phyloP scores from a whole-genome alignment of 2,888 invertebrate genomes.

The Glaucopsyche alexis region DNA sequence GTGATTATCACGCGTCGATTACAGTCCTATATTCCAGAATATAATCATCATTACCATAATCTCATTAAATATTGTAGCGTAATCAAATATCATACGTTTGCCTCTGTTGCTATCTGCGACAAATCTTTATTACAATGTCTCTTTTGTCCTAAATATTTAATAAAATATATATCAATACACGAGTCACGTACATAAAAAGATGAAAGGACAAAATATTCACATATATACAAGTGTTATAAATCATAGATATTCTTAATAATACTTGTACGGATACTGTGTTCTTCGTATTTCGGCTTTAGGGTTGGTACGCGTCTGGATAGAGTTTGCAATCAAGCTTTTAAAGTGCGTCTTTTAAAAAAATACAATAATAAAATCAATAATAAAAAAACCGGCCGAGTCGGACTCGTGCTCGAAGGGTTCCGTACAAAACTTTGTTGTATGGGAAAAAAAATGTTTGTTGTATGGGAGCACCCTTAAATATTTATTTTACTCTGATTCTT shows the following conservation, averaged over 20 bases:
- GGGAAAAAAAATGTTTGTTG: too few species aligned
- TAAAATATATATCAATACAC: slow-evolving; percentile 3
- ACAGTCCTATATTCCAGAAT: neutral
- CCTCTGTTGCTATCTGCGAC: neutral
- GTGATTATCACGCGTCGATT: neutral
- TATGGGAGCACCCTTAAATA: too few species aligned
- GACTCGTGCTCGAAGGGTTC: too few species aligned
- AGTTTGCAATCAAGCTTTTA: neutral
- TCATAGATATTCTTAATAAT: neutral
- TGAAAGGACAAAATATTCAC: slow-evolving; percentile 14
- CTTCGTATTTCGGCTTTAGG: neutral
- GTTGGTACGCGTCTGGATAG: neutral
- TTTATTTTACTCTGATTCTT: too few species aligned
- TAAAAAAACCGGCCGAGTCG: too few species aligned
- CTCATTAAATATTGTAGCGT: neutral
- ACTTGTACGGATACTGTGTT: neutral
- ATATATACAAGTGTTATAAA: slow-evolving; percentile 9
- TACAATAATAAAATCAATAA: neutral
- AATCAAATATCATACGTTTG: neutral
- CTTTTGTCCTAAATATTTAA: slow-evolving; percentile 17
- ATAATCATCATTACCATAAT: neutral
- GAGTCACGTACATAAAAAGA: slow-evolving; percentile 19
- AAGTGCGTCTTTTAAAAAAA: neutral
- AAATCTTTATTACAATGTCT: slow-evolving; percentile 8
- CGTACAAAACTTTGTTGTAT: too few species aligned